Conservation (phyloP, 1,140 invertebrate genomes). For the Euwallacea similis region DNA sequence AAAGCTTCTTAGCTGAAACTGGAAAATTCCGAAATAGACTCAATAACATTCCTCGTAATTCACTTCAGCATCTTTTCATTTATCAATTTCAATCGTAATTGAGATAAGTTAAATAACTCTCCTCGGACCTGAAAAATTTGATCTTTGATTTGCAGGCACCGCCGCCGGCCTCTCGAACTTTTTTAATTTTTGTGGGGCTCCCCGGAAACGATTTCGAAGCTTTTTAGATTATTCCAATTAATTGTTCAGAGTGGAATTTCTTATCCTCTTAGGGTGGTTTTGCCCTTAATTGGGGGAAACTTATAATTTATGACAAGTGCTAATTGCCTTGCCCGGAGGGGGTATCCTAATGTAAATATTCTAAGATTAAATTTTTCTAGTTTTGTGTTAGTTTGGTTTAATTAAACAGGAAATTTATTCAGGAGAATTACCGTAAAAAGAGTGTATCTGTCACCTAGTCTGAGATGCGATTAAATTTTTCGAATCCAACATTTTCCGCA, state of each 20-base stretch:
- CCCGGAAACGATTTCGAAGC: conserved; percentile 11
- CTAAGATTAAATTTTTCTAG: too few relatives aligned
- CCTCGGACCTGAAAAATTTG: conserved; percentile 8
- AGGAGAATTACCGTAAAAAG: too few relatives aligned
- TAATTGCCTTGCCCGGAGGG: not conserved
- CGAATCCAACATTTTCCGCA: too few relatives aligned
- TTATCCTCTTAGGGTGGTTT: conserved; percentile 11
- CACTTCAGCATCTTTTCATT: not conserved
- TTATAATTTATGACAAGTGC: conserved; percentile 2
- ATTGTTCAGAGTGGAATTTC: conserved; percentile 15
- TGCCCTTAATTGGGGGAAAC: conserved; percentile 3
- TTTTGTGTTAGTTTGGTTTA: too few relatives aligned
- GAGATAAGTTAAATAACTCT: conserved; percentile 8
- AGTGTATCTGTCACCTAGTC: too few relatives aligned
- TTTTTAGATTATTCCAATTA: conserved; percentile 22
- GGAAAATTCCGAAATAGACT: too few relatives aligned
- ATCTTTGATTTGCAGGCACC: conserved; percentile 18
- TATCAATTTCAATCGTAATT: conserved; percentile 22
- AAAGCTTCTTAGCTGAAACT: too few relatives aligned
- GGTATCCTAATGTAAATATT: too few relatives aligned
- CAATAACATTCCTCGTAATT: too few relatives aligned
- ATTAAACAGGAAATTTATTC: too few relatives aligned
- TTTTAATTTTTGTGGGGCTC: conserved; percentile 8
- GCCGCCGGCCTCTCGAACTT: not conserved
- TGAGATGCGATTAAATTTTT: too few relatives aligned